Base-by-base conservation (phyloP, 2,888 invertebrate genomes). In the Lepidonotus clava region DNA sequence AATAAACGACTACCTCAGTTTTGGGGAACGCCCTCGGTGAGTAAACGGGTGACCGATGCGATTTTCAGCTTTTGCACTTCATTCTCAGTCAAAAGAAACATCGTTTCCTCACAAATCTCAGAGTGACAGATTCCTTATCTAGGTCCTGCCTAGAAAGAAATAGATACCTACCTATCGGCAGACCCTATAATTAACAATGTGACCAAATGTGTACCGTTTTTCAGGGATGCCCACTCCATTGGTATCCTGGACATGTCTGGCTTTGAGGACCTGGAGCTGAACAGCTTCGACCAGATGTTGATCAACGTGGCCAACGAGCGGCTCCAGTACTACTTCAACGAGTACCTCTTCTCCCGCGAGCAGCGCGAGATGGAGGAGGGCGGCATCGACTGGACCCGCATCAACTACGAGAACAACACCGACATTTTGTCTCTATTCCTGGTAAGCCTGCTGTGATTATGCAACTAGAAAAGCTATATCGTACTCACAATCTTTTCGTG, bases 161-260 rank as follows among this genome's bases (percentile, higher is more conserved):
- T n/a, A n/a, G n/a, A n/a, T n/a, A n/a, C n/a, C n/a, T n/a, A n/a
- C n/a, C n/a, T n/a, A n/a, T n/a, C n/a, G n/a, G n/a, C n/a, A n/a
- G n/a, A n/a, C n/a, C n/a, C n/a, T n/a, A n/a, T n/a, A n/a, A n/a
- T n/a, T n/a, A n/a, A n/a, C n/a, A n/a, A n/a, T n/a, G n/a, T n/a
- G n/a, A n/a, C n/a, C n/a, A n/a, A n/a, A n/a, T n/a, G n/a, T n/a
- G n/a, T n/a, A n/a, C n/a, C n/a, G n/a, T n/a, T n/a, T n/a, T 46
- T 46, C 46, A 18, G 18, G 18, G 46, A 8, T 46, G 18, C 18
- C 46, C 34, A 53, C 28, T 36, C 36, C 0, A 91, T 92, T 66
- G 91, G 92, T 6, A 91, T 93, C 51, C 88, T 93, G 34, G 93
- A 93, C 86, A 92, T 93, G 83, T 92, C 92, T 56, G 93, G 93